Evolutionary conservation across 2,797 vertebrate genomes (phyloP), one percentile per base, ranked within the genome.

Genomic region (Sebastes iracundus): DNA sequence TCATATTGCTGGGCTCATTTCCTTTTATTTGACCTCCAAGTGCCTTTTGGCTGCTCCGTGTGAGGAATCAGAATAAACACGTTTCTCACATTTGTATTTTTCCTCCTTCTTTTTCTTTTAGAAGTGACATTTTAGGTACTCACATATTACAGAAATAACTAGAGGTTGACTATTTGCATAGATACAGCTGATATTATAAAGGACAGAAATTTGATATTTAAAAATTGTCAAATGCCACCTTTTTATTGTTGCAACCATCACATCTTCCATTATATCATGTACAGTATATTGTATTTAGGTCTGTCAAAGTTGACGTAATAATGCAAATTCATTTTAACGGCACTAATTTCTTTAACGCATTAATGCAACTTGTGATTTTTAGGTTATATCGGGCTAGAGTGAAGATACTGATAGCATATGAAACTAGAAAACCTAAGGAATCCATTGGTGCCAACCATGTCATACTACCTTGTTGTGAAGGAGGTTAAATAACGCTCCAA

Each of bases 21-120:
- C 59, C 63, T 84, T 87, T 90, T 77, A 83, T 85, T 88, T 88
- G 75, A 89, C 88, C 88, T 90, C 70, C 56, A 71, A 65, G 78
- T 79, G 61, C 71, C 60, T 90, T 88, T 79, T 64, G 60, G 18
- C 53, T 75, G 64, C 65, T 75, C 6, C 1, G 5, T 53, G 69
- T 79, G 69, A 27, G 7, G 53, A 79, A 77, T 75, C 42, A 22
- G 11, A 86, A 76, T 75, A 61, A 22, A 61, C 18, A 25, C 11
- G 35, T 33, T 61, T 52, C 10, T 42, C 16, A 28, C 25, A 61
- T 82, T 60, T 67, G 32, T 55, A n/a, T 4, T 27, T 65, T 59
- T 38, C 38, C 1, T 3, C 1, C 12, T 22, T 13, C 20, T 42
- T 18, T 61, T 46, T 69, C 6, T 67, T 22, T 63, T 2, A 60